Evolutionary conservation across 2,797 vertebrate species (phyloP).

Genomic region (Phrynocephalus vlangalii): DNA sequence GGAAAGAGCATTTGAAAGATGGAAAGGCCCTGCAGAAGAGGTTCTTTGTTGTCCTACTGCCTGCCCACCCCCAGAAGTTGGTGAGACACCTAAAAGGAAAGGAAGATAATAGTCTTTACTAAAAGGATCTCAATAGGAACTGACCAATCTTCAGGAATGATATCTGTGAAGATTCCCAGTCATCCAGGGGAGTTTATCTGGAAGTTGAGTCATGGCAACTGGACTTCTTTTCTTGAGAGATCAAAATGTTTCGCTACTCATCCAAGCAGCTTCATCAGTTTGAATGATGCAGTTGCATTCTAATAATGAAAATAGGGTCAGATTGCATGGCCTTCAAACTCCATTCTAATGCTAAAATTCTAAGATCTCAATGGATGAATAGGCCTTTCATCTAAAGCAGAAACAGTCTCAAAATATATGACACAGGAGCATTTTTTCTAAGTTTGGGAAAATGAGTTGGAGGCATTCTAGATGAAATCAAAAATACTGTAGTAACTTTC

Average conservation of each 20-base stretch:
- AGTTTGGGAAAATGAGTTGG: neutral
- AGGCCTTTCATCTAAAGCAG: no score
- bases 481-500: neutral
- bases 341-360: neutral
- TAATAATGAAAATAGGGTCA: neutral
- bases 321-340: neutral
- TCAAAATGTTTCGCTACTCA: no score
- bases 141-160: neutral
- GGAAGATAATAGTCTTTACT: neutral
- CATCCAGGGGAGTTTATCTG: no score
- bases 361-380: neutral
- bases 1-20: neutral
- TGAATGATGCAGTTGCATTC: neutral
- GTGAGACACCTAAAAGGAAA: neutral
- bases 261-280: no score
- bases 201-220: no score
- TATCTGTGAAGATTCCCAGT: no score
- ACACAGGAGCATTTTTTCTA: neutral
- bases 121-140: neutral
- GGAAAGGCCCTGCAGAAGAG: neutral
- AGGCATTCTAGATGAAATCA: neutral
- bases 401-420: neutral
- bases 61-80: neutral
- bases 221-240: no score
- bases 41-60: neutral